Conservation (phyloP, 2,888 invertebrate species). For the Dysmachus trigonus region DNA sequence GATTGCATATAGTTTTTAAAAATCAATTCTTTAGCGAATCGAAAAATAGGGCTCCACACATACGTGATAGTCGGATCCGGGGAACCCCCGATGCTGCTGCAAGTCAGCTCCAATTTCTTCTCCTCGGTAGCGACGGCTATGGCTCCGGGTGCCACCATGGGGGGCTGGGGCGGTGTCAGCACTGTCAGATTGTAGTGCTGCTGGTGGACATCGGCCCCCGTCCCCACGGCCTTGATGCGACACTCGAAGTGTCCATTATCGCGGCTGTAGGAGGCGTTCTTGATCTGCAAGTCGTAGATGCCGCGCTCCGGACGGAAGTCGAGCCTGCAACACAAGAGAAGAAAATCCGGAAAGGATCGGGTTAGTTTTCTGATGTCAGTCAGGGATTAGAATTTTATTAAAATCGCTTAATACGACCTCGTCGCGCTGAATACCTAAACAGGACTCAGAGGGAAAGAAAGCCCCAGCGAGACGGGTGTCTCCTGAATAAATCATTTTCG, state of each 20-base stretch:
- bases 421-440: neutral
- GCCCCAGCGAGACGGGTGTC: neutral
- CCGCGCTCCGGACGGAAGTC: constrained; percentile 83
- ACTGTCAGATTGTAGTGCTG: constrained; percentile 87
- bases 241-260: constrained; percentile 95
- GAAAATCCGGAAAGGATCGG: constrained; percentile 35
- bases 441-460: neutral
- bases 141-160: constrained; percentile 78
- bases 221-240: constrained; percentile 83
- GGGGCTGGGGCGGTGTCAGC: constrained; percentile 83
- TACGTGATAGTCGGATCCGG: constrained; percentile 87
- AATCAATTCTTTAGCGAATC: constrained; percentile 52
- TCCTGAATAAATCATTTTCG: constrained; percentile 44
- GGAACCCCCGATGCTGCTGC: constrained; percentile 87
- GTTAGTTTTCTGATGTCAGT: neutral
- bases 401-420: constrained; percentile 33
- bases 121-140: constrained; percentile 85
- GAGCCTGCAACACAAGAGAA: constrained; percentile 70
- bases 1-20: constrained; percentile 12
- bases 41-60: constrained; percentile 51
- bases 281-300: constrained; percentile 87
- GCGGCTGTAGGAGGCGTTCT: constrained; percentile 87
- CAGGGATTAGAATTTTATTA: constrained; percentile 44
- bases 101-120: constrained; percentile 77
- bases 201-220: constrained; percentile 83